A percentile compares a stretch with the other conserved stretches of the same genome.
Evolutionary conservation across 2,113 vertebrate genomes (phyloP).

Genomic region (Myotis yumanensis): DNA sequence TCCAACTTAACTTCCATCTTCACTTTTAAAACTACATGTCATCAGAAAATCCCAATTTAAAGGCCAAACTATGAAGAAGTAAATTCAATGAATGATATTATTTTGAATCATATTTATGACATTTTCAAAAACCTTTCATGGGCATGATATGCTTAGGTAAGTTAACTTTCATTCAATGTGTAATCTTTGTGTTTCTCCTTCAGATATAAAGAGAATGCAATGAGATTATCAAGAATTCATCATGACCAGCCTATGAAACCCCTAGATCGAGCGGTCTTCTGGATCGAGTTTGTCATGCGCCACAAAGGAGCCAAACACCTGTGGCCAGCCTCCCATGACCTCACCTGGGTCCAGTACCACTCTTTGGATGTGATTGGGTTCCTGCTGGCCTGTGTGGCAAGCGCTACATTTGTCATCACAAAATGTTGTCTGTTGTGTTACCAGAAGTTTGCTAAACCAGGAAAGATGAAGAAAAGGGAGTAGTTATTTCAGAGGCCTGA

Average conservation of each 20-base stretch:
- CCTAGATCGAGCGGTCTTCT: constrained; percentile 90
- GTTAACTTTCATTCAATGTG: neutral
- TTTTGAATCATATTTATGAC: neutral
- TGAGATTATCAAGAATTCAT: constrained; percentile 87
- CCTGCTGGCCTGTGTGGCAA: constrained; percentile 77
- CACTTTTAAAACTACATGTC: neutral
- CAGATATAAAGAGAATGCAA: constrained; percentile 88
- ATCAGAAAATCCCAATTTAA: neutral
- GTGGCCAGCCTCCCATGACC: constrained; percentile 85
- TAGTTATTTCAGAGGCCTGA: neutral
- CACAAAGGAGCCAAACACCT: constrained; percentile 90
- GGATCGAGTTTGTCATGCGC: constrained; percentile 91
- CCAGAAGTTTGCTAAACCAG: constrained; percentile 70
- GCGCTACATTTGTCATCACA: constrained; percentile 69
- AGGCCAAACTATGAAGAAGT: neutral
- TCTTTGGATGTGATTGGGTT: constrained; percentile 87
- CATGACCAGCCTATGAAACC: constrained; percentile 88
- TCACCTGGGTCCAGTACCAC: constrained; percentile 92
- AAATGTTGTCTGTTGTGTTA: constrained; percentile 84
- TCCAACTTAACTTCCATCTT: neutral
- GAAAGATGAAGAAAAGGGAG: constrained; percentile 73
- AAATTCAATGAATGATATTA: neutral
- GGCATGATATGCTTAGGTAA: neutral
- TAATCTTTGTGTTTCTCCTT: neutral
- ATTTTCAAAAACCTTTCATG: neutral